Base-by-base conservation (phyloP, 2,888 invertebrate species). In the Cenopis cana region DNA sequence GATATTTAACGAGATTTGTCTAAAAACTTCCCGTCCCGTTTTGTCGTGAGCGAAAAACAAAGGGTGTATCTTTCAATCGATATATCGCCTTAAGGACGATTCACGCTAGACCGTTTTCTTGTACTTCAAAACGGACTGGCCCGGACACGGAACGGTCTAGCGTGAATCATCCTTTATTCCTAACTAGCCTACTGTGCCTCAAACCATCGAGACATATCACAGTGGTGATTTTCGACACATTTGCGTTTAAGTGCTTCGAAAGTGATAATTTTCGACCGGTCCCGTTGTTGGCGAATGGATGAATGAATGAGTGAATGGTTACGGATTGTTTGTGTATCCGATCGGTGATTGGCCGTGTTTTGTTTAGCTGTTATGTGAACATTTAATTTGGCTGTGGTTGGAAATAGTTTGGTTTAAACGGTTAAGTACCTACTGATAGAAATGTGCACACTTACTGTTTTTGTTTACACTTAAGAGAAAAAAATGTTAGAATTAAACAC, bases 241-340 rank as follows among this genome's bases (percentile, higher is more conserved):
- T 69, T 70, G 66, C 66, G 60, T 66, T 66, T 60, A 70, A 70
- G 70, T 70, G 70, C 70, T 65, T 18, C 46, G 66, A 69, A 69
- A 70, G 70, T 70, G 70, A 70, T 70, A 70, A 70, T 70, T 70
- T 70, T 66, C 68, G 59, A 68, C 50, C 69, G 50, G 56, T n/a
- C 56, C 46, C 68, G 59, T 33, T 50, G 50, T 38, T 69, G 69
- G 46, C 11, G 57, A 69, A 56, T 20, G 61, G 54, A 67, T 57
- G 66, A 61, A 49, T 56, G 69, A 60, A 61, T 61, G 68, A 68
- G 52, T 59, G 68, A 60, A 59, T 59, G 46, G 29, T 11, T 29
- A 52, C 33, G 64, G 57, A 69, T 64, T 64, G 69, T 64, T 64
- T 64, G 69, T 38, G 50, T 52, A 50, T 62, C 24, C 29, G 60